Evolutionary conservation across 92 coral and sea anemone species (phyloP).

Genomic region (Montipora capitata): DNA sequence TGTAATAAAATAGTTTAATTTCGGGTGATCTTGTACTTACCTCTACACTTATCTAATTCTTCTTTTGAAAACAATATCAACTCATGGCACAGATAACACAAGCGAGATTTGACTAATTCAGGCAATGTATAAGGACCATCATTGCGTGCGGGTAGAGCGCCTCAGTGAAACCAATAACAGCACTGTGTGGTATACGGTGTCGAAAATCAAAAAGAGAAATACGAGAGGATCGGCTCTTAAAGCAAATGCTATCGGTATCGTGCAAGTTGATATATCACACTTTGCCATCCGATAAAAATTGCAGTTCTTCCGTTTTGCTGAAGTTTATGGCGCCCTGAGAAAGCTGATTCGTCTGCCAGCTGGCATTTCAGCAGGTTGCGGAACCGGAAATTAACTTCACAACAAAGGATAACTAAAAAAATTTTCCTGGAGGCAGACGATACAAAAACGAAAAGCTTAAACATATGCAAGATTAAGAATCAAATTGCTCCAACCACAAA

Average conservation of each 20-base stretch:
- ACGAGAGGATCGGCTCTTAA: not conserved
- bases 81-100: too few species aligned
- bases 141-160: not conserved
- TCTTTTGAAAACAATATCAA: not conserved
- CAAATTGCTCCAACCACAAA: too few species aligned
- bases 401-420: not conserved
- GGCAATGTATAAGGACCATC: not conserved
- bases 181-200: not conserved
- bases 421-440: not conserved
- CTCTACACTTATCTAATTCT: too few species aligned
- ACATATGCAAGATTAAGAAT: too few species aligned
- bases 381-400: not conserved
- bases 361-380: slow-evolving; percentile 25
- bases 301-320: not conserved
- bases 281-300: not conserved
- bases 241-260: not conserved
- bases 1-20: not conserved
- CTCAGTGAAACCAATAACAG: not conserved
- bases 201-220: not conserved
- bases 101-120: too few species aligned
- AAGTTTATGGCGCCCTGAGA: not conserved
- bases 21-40: not conserved
- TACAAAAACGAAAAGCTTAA: not conserved
- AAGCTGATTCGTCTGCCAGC: slow-evolving; percentile 3
- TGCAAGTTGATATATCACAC: not conserved